phyloP scores from a whole-genome alignment of 1,140 invertebrate species.

The Caenorhabditis latens region DNA sequence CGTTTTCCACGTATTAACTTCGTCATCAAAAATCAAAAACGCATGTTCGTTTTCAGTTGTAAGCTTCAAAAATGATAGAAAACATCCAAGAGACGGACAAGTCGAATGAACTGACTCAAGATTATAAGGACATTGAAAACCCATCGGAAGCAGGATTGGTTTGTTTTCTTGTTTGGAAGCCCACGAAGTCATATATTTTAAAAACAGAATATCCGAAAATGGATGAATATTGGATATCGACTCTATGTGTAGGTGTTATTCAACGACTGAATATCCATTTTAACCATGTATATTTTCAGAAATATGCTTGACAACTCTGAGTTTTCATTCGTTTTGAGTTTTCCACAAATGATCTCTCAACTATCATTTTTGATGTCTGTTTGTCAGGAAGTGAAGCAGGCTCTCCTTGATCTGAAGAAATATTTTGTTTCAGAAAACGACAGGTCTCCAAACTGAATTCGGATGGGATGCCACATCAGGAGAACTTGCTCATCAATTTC shows the following conservation, averaged over 20 bases:
- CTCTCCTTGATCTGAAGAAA: too few species aligned
- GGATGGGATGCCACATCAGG: not conserved
- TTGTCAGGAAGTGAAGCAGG: not conserved
- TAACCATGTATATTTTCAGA: too few species aligned
- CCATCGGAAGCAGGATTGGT: not conserved
- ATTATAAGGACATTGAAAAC: not conserved
- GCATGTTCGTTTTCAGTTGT: too few species aligned
- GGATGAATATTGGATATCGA: constrained; percentile 11
- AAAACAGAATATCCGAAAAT: constrained; percentile 10
- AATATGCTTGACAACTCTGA: constrained; percentile 33
- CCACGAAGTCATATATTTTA: not conserved
- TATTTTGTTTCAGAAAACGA: not conserved
- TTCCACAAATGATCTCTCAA: constrained; percentile 27
- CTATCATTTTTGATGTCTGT: constrained; percentile 11
- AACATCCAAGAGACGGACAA: not conserved
- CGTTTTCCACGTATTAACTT: too few species aligned
- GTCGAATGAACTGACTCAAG: not conserved
- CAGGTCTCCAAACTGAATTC: constrained; percentile 1
- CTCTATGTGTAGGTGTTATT: not conserved
- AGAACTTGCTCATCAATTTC: not conserved
- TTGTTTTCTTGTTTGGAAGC: not conserved
- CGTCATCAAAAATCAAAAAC: too few species aligned
- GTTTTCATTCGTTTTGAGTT: constrained; percentile 1
- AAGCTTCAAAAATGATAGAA: not conserved
- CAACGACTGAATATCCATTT: too few species aligned